Evolutionary conservation across 2,797 vertebrate genomes (phyloP), one percentile per base, ranked within the genome.

Genomic region (Scyliorhinus canicula): DNA sequence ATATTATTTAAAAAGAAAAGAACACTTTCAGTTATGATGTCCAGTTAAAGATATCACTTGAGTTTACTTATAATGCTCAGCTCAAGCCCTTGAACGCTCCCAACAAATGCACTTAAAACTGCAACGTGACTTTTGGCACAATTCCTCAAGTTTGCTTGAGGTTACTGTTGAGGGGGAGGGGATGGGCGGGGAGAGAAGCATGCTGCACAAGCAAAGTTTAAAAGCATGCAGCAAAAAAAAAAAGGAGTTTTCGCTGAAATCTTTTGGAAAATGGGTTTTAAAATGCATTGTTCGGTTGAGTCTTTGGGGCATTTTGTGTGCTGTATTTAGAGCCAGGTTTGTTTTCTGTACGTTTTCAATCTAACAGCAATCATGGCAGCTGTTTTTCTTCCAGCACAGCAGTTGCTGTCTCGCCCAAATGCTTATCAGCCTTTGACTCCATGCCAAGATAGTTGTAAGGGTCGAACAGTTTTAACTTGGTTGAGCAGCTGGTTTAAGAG

Each of bases 361-460:
- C 97, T 96, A 96, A 96, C 97, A 96, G 96, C 97, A 97, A 97
- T 97, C 96, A 97, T 96, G 97, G 97, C 97, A 98, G 97, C 98
- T 98, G 97, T 97, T 98, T 98, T 97, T 97, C 97, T 96, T 97
- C 96, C 95, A 97, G 97, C 96, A 96, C 97, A 97, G 96, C 97
- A 96, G 97, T 96, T 95, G 96, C 97, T 96, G 97, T 97, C 97
- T 97, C 97, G 97, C 97, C 97, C 97, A 97, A 97, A 97, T 96
- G 97, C 97, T 98, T 97, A 98, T 98, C 97, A 97, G 97, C 96
- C 97, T 96, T 97, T 98, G 97, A 98, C 97, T 98, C 95, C 3
- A 96, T 97, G 97, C 98, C 98, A 98, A 96, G 97, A 96, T 96
- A 97, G 97, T 97, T 97, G 96, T 95, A 85, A 97, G 97, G 97